Evolutionary conservation across 2,797 vertebrate species (phyloP).

Genomic region (Gymnoscopelus braueri): DNA sequence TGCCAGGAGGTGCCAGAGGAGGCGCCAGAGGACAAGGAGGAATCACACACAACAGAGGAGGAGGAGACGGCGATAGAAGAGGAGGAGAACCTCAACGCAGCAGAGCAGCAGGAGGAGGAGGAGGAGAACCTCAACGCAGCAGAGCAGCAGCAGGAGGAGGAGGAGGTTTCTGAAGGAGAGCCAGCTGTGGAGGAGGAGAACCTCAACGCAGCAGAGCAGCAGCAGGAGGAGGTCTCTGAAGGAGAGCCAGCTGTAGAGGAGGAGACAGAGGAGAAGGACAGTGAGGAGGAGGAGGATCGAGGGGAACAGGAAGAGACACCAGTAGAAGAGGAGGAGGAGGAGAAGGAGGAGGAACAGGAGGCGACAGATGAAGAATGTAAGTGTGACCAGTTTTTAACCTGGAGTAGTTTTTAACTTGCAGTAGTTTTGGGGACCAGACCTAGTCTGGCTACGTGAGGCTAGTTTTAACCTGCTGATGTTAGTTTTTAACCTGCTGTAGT

Average conservation of each 20-base stretch:
- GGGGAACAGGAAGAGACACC: slow-evolving; percentile 26
- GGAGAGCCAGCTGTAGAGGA: slow-evolving; percentile 16
- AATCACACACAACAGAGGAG: background rate
- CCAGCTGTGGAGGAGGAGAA: slow-evolving; percentile 25
- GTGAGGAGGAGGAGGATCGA: slow-evolving; percentile 9
- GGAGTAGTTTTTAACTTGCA: too few relatives aligned
- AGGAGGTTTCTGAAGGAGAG: slow-evolving; percentile 28
- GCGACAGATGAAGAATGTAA: slow-evolving; percentile 61
- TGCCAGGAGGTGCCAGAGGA: background rate
- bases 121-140: too few relatives aligned
- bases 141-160: too few relatives aligned
- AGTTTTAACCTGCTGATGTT: too few relatives aligned
- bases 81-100: slow-evolving; percentile 18
- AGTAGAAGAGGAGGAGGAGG: slow-evolving; percentile 5
- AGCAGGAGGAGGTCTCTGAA: slow-evolving; percentile 23
- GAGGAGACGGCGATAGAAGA: slow-evolving; percentile 10
- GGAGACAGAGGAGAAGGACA: slow-evolving; percentile 12
- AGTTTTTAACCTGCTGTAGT: background rate
- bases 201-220: slow-evolving; percentile 23
- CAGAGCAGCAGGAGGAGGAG: slow-evolving; percentile 22
- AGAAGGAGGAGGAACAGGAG: background rate
- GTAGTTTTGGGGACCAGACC: too few relatives aligned
- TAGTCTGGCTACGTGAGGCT: too few relatives aligned
- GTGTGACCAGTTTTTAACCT: slow-evolving; percentile 13
- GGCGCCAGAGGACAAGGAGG: slow-evolving; percentile 14